Percentiles rank a stretch among this genome's conserved stretches.
Evolutionary conservation across 1,140 invertebrate genomes (phyloP).

Genomic region (Lamellibrachia luymesi): DNA sequence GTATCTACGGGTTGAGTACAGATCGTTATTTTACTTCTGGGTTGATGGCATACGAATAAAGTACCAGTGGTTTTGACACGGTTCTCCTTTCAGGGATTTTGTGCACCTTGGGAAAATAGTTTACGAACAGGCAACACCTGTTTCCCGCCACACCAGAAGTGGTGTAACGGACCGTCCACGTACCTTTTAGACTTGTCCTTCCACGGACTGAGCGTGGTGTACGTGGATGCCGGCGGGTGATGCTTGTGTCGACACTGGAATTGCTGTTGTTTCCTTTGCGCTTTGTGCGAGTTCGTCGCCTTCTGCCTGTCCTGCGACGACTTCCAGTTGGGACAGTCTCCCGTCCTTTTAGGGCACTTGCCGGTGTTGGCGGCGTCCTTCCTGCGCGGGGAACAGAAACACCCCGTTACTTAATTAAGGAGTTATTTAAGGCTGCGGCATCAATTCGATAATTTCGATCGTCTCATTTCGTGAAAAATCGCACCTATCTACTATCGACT

Average conservation of each 20-base stretch:
- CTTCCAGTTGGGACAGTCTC: neutral
- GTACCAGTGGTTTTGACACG: too few species aligned
- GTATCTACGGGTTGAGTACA: too few species aligned
- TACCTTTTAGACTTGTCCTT: constrained; percentile 1
- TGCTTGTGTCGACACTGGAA: neutral
- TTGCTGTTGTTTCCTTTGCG: neutral
- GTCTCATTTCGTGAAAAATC: too few species aligned
- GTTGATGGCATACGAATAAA: too few species aligned
- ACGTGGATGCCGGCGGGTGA: neutral
- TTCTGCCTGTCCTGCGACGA: neutral
- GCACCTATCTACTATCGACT: too few species aligned
- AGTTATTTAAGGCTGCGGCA: neutral
- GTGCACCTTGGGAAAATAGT: too few species aligned
- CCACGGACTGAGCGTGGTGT: neutral
- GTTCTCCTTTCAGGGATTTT: too few species aligned
- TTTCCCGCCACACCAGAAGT: too few species aligned
- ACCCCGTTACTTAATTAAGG: neutral
- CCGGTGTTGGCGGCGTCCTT: neutral
- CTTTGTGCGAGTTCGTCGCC: neutral
- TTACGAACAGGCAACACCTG: too few species aligned
- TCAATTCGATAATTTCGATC: too few species aligned
- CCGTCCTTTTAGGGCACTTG: neutral
- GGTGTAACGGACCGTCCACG: neutral
- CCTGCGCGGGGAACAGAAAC: neutral
- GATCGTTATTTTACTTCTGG: too few species aligned